Evolutionary conservation across 2,113 vertebrate species (phyloP).

Genomic region (Callithrix jacchus): DNA sequence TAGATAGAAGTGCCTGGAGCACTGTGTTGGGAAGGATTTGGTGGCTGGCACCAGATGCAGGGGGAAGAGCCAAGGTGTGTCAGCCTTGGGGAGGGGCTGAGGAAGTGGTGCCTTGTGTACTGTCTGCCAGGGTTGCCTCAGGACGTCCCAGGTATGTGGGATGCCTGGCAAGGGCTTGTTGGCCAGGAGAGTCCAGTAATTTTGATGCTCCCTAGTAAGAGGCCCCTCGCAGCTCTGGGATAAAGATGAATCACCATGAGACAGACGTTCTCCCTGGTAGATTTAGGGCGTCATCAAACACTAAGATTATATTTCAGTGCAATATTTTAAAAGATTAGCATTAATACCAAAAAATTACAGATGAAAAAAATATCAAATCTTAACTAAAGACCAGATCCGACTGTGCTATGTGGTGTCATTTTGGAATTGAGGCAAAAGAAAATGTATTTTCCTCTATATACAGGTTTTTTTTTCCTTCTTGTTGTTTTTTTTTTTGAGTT

Average conservation of each 20-base stretch:
- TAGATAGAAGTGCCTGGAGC: not conserved
- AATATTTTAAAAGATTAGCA: not conserved
- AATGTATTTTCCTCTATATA: not conserved
- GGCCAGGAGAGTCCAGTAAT: not conserved
- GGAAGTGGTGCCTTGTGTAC: no score
- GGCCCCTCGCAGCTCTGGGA: not conserved
- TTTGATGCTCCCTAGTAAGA: not conserved
- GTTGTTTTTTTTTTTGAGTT: no score
- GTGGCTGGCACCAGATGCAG: not conserved
- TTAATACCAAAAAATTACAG: not conserved
- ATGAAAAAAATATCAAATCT: not conserved
- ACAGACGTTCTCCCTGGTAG: not conserved
- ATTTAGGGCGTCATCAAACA: not conserved
- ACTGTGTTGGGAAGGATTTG: not conserved
- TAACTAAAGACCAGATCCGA: not conserved
- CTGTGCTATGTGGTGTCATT: not conserved
- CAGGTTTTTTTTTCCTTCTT: not conserved
- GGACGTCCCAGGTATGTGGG: not conserved
- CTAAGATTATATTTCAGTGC: not conserved
- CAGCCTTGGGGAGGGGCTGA: not conserved
- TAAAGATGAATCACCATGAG: not conserved
- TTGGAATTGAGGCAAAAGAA: not conserved
- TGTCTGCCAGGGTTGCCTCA: not conserved
- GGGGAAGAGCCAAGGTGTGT: not conserved
- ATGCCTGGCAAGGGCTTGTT: not conserved